These are phyloP conservation scores for Hydrolagus affinis DNA, from an alignment of 2,113 vertebrate species.

Conservation along the genomic window DNA sequence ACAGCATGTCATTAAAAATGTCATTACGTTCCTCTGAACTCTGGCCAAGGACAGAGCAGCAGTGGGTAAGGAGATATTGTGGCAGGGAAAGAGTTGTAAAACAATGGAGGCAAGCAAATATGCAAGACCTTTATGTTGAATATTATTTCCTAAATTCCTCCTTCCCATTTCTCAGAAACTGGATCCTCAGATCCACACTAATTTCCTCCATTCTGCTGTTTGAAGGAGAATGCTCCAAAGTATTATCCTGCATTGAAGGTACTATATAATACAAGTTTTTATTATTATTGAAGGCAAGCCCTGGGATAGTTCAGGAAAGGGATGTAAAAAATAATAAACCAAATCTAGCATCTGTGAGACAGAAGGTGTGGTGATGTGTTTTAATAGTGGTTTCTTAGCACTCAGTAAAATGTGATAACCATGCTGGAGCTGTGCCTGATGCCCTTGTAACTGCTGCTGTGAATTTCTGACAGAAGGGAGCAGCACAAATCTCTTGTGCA, in stretches of 20 bases:
- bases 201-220: slow-evolving; percentile 12
- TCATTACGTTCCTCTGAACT: no score
- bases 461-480: slow-evolving; percentile 42
- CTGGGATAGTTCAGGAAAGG: no score
- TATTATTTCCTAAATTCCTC: no score
- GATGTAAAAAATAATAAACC: no score
- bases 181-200: slow-evolving; percentile 12
- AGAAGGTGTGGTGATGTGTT: slow-evolving; percentile 37
- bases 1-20: no score
- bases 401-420: slow-evolving; percentile 31
- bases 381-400: slow-evolving; percentile 42
- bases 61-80: no score
- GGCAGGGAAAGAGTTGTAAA: no score
- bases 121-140: no score
- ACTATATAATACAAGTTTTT: no score
- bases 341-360: neutral
- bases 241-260: no score
- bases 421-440: slow-evolving; percentile 40
- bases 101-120: neutral
- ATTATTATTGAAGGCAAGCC: no score
- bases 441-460: slow-evolving; percentile 43
- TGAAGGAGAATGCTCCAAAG: neutral
- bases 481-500: slow-evolving; percentile 42
- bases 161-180: neutral
- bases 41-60: no score